These are phyloP conservation scores for Horisme vitalbata DNA, from an alignment of 2,888 invertebrate species.

Conservation along the genomic window DNA sequence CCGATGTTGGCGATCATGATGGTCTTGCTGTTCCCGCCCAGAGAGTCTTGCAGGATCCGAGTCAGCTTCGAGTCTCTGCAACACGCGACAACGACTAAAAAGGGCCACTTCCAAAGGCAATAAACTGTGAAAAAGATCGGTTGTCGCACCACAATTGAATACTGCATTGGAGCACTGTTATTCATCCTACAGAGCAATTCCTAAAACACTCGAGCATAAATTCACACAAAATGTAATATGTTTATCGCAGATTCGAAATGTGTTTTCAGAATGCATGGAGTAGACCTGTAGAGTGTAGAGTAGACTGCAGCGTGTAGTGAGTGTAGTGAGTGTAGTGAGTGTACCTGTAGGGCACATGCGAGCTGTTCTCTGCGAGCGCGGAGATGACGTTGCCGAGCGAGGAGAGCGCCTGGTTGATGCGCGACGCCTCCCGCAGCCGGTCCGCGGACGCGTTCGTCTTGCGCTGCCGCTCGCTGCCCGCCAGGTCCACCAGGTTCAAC, in stretches of 20 bases:
- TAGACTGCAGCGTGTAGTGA: no score
- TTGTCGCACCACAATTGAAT: no score
- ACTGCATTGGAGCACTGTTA: no score
- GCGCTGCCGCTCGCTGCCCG: slow-evolving; percentile 98
- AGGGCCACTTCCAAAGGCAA: no score
- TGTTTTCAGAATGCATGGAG: no score
- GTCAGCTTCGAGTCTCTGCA: slow-evolving; percentile 97
- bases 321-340: background rate
- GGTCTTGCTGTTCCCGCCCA: slow-evolving; percentile 99
- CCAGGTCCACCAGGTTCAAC: slow-evolving; percentile 98
- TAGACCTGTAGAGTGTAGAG: no score
- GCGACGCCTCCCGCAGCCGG: slow-evolving; percentile 96
- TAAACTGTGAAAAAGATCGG: no score
- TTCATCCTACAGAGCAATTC: no score
- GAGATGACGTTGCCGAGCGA: slow-evolving; percentile 99
- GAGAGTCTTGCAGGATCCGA: slow-evolving; percentile 96
- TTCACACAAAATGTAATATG: no score
- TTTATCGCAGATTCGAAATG: no score
- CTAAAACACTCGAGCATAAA: no score
- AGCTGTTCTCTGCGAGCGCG: slow-evolving; percentile 96
- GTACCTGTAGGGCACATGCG: slow-evolving; percentile 96
- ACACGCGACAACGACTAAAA: slow-evolving; percentile 1
- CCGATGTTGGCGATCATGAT: slow-evolving; percentile 99
- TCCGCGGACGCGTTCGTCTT: slow-evolving; percentile 98
- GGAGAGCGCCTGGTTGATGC: slow-evolving; percentile 97